Evolutionary conservation across 2,888 invertebrate genomes (phyloP), one percentile per base, ranked within the genome.

Genomic region (Euphydryas editha): DNA sequence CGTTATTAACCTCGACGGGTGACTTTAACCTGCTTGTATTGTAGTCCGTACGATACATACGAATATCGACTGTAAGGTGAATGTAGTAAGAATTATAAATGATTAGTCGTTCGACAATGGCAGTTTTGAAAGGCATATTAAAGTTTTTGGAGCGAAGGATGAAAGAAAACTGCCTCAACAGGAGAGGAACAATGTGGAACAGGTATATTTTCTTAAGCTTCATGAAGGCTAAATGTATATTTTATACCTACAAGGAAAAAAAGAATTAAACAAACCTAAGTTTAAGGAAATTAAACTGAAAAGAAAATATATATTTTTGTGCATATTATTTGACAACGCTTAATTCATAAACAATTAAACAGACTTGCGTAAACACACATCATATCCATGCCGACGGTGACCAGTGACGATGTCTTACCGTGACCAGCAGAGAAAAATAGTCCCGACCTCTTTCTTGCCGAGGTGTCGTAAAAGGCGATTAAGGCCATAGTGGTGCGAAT

Each of bases 1-100:
- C 64, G 59, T 64, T 64, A 64, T 64, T 59, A 64, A 46, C 59
- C 64, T 54, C 54, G 21, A 44, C 54, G 30, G 54, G 54, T 55
- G 20, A 51, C 37, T 59, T 59, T 59, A 51, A 54, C 55, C 54
- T 51, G 58, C 30, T 55, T 54, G 59, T 64, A 59, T 59, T 59
- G 49, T 64, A 15, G 49, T n/a, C 15, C n/a, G 21, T 7, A 24
- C 15, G 15, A 21, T 8, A 51, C 49, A 51, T 5, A 51, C 49
- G 21, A 51, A 15, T 51, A 24, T 51, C 15, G 6, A 21, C 49
- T 24, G 3, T 51, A 51, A 21, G 15, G 49, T 15, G 21, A 51
- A 51, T 24, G 49, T 15, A 24, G 13, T 51, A 51, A 51, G 49
- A 51, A 51, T 51, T 51, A 51, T 51, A 51, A 51, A 51, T n/a